Evolutionary conservation across 1,140 invertebrate genomes (phyloP), one percentile per base, ranked within the genome.

Genomic region (Zaprionus tsacasi): DNA sequence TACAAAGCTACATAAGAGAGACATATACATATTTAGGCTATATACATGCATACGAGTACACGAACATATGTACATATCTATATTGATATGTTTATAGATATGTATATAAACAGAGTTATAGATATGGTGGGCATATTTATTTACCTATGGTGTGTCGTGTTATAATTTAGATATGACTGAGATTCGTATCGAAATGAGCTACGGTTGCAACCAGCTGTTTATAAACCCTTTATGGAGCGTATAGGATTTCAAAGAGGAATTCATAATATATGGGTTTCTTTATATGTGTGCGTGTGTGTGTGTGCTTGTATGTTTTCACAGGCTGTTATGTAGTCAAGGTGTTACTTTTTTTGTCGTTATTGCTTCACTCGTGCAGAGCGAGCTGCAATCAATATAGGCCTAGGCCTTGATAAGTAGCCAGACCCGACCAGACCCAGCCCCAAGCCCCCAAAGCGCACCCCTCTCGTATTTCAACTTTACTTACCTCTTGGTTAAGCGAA

Each of bases 331-430:
- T 25, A 17, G 15, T 5, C 45, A 21, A 50, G 45, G 45, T 50
- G 45, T 50, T 50, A 50, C 45, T 50, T 30, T 43, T 48, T 21
- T 21, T 21, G 21, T 21, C 21, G 21, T 21, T 21, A 48, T 43
- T 56, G n/a, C 25, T 40, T 43, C 27, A 55, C 60, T 52, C 48
- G 33, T 35, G 35, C 48, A 52, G 35, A 63, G 66, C 66, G 35
- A 63, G 66, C 58, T 63, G 35, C 63, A 74, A 74, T 74, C 71
- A 58, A 74, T 74, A 30, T 30, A 70, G 52, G n/a, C 50, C 48
- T 52, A 65, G 66, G 45, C 69, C 60, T 76, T 70, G 68, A 71
- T 76, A 71, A 76, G 54, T 57, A 69, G 17, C 17, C 15, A 48
- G 6, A 15, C n/a, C 43, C 17, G 6, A 17, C 4, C 21, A 21